Conservation (phyloP, 2,113 vertebrate species). For the Leptocoma aspasia region DNA sequence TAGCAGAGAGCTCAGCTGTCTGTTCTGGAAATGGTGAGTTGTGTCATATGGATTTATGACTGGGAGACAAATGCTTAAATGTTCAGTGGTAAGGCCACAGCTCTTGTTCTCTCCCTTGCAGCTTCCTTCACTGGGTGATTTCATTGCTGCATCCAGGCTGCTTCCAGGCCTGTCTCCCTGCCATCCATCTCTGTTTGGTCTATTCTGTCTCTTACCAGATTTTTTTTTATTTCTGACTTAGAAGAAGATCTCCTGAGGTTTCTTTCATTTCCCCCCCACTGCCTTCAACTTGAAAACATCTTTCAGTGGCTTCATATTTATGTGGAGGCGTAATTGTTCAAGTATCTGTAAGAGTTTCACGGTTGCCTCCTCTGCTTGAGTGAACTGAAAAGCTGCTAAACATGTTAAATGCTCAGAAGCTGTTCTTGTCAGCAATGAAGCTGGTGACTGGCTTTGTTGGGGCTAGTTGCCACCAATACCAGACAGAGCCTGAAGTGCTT, state of each 20-base stretch:
- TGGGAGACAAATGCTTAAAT: neutral
- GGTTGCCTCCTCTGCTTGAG: neutral
- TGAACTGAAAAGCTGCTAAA: neutral
- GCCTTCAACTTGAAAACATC: neutral
- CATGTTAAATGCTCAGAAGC: neutral
- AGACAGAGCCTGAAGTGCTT: neutral
- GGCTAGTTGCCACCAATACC: neutral
- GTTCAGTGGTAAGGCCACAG: neutral
- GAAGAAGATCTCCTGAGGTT: neutral
- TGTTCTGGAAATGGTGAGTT: neutral
- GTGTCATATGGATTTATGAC: neutral
- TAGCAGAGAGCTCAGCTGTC: neutral
- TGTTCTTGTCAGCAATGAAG: neutral
- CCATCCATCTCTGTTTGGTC: neutral
- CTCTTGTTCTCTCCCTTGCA: neutral
- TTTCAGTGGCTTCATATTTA: neutral
- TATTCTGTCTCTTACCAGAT: neutral
- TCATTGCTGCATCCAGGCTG: neutral
- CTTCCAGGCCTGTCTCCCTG: neutral
- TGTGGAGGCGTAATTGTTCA: neutral
- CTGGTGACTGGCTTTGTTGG: neutral
- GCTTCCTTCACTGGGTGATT: neutral
- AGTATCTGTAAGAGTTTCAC: neutral
- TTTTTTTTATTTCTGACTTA: neutral
- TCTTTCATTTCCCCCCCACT: accelerated